These are phyloP conservation scores for Mormyrus hasselquistii DNA, from an alignment of 2,797 vertebrate species.

Conservation along the genomic window DNA sequence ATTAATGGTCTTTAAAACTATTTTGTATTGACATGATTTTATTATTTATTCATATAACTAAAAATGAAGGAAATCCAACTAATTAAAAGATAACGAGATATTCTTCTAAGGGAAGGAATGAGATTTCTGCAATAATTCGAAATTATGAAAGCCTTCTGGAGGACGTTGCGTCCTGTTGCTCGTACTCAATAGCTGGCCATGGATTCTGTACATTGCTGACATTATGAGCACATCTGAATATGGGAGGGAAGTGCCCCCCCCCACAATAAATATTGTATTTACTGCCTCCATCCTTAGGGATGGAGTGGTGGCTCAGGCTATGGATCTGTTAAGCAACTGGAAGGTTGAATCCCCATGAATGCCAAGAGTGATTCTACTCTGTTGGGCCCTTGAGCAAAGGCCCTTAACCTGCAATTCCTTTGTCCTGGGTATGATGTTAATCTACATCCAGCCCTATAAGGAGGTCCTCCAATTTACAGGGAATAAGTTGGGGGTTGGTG, in stretches of 20 bases:
- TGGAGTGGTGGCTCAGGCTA: background rate
- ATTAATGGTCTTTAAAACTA: background rate
- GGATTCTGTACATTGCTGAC: background rate
- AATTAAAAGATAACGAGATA: background rate
- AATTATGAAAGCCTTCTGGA: background rate
- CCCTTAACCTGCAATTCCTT: background rate
- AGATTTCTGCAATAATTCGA: background rate
- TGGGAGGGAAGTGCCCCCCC: too few relatives aligned
- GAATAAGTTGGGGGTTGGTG: background rate
- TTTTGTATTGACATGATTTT: background rate
- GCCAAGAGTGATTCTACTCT: background rate
- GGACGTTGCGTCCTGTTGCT: background rate
- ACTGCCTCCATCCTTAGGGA: background rate
- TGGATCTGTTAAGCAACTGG: background rate
- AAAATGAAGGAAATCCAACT: background rate
- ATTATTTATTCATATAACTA: background rate
- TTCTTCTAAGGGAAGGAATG: background rate
- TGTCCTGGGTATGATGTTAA: background rate
- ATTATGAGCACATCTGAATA: too few relatives aligned
- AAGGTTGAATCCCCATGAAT: background rate
- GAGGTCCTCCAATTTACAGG: background rate
- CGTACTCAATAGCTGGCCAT: background rate
- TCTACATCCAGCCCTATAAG: background rate
- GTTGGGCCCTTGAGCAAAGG: background rate
- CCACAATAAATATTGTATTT: too few relatives aligned